Evolutionary conservation across 1,140 invertebrate genomes (phyloP).

Genomic region (Portunus trituberculatus): DNA sequence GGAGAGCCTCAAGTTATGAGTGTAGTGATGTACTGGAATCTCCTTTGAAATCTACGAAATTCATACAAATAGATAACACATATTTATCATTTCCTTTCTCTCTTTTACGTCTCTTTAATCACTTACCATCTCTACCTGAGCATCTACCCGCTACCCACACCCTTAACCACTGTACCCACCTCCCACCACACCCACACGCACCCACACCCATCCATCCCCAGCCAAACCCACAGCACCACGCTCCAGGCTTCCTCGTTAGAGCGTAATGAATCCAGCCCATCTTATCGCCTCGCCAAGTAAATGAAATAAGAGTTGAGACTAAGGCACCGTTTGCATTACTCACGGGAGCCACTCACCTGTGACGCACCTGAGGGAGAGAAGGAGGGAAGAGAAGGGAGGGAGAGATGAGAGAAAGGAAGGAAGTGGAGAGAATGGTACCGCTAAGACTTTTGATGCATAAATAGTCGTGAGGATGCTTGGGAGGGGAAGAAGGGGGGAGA

Average conservation of each 20-base stretch:
- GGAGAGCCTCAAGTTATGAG: no score
- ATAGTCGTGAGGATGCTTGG: background rate
- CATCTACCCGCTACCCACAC: no score
- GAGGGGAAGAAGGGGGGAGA: background rate
- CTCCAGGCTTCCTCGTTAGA: background rate
- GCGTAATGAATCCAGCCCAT: background rate
- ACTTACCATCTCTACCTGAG: no score
- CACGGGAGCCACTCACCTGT: background rate
- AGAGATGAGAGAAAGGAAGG: background rate
- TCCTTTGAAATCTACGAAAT: background rate
- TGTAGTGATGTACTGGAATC: background rate
- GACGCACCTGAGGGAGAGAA: background rate
- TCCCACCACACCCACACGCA: no score
- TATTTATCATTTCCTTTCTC: no score
- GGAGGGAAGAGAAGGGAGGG: background rate
- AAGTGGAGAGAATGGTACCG: background rate
- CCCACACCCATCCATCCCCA: background rate
- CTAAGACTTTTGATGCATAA: no score
- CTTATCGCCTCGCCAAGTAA: background rate
- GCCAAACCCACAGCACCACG: background rate
- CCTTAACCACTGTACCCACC: no score
- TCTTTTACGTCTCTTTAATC: no score
- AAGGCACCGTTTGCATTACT: background rate
- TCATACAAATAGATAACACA: no score
- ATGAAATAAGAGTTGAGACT: slow-evolving; percentile 1